Percentiles rank a stretch among this genome's conserved stretches.
These are phyloP conservation scores for Mermis nigrescens DNA, from an alignment of 2,888 invertebrate genomes.

Conservation along the genomic window DNA sequence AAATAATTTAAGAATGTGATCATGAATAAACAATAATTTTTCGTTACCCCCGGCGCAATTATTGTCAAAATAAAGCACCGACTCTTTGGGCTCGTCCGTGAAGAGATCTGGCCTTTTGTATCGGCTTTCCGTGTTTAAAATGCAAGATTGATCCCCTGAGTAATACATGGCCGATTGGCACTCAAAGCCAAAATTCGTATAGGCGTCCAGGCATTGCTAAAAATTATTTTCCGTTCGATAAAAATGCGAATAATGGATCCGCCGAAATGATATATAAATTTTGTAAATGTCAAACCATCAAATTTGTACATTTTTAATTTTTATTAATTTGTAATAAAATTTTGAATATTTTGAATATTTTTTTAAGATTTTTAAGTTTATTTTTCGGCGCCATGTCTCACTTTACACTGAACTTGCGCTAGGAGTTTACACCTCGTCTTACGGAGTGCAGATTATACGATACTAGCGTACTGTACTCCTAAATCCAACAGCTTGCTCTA, in stretches of 20 bases:
- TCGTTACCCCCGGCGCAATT: conserved; percentile 30
- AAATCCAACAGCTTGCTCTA: no score
- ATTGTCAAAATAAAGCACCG: conserved; percentile 32
- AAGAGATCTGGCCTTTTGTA: conserved; percentile 25
- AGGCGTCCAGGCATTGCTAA: conserved; percentile 27
- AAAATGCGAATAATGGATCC: background rate
- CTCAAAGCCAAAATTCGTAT: conserved; percentile 29
- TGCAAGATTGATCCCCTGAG: conserved; percentile 29
- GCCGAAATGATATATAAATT: no score
- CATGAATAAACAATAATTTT: background rate
- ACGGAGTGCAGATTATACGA: no score
- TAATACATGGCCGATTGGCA: conserved; percentile 32
- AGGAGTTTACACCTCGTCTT: no score
- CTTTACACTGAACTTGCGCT: no score
- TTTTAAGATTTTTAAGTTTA: no score
- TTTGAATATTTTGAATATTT: background rate
- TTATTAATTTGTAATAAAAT: background rate
- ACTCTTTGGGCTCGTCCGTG: conserved; percentile 27
- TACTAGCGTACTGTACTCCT: no score
- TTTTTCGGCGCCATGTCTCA: no score
- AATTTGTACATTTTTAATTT: no score
- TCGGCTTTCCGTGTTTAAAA: conserved; percentile 26
- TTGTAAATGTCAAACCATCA: no score
- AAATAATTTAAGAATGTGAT: background rate
- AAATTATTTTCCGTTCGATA: conserved; percentile 10